Base-by-base conservation (phyloP, 2,888 invertebrate genomes). In the Lomographa bimaculata region DNA sequence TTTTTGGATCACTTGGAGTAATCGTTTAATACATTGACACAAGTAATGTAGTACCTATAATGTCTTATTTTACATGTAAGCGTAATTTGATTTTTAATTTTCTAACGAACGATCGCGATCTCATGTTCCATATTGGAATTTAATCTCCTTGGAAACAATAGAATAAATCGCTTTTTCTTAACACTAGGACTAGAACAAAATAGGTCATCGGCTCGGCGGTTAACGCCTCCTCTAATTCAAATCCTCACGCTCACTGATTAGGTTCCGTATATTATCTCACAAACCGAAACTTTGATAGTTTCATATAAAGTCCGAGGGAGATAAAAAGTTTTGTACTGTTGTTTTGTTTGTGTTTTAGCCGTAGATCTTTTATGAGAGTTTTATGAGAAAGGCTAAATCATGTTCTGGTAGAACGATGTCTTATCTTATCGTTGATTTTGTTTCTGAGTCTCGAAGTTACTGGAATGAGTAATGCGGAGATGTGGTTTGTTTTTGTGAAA, bases 181-280 rank as follows among this genome's bases (percentile, higher is more conserved):
- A 1, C 5, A 27, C 3, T n/a, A 17, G 7, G 3, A 33, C 41
- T 36, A 27, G 1, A 7, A 32, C 34, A 33, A 29, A 56, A 38
- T 60, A 58, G 65, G 70, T 50, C 64, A 71, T 74, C 64, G 70
- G 71, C 66, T 66, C 60, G 56, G 57, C 54, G 60, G 64, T 68
- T 70, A 70, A 57, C 62, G 64, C 64, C 60, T 65, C 64, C 68
- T 65, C 72, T 71, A 70, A 68, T 67, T 66, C 63, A 63, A 53
- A 49, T 46, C 40, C 46, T 37, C 44, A 19, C 42, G 29, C 29
- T 16, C 14, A 28, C 43, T 49, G 43, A 49, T 51, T 44, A 49
- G 46, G n/a, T 27, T 16, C 8, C 41, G 34, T 40, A 45, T 26
- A n/a, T n/a, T n/a, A 48, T 33, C 33, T 26, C 19, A 16, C 33